Conservation (phyloP, 2,888 invertebrate genomes). For the Eupeodes luniger region DNA sequence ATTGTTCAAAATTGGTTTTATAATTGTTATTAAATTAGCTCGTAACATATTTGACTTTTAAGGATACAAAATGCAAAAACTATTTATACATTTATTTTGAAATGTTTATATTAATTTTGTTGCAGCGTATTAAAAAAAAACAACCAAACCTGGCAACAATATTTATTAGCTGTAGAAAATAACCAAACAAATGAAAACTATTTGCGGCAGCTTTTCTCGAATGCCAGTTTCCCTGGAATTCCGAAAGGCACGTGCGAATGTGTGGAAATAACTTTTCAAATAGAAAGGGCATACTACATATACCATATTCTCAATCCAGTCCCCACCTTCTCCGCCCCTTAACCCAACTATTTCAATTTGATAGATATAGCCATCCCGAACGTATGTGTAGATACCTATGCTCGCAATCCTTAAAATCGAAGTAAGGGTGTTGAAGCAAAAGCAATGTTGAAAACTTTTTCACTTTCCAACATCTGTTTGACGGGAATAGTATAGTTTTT, state of each 20-base stretch:
- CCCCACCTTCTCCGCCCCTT: no score
- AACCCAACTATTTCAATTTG: no score
- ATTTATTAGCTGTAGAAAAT: neutral
- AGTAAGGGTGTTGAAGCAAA: slow-evolving; percentile 8
- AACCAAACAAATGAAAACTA: slow-evolving; percentile 47
- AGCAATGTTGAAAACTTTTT: slow-evolving; percentile 49
- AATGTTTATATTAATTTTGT: no score
- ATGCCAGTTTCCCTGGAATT: slow-evolving; percentile 36
- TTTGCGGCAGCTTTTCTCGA: slow-evolving; percentile 46
- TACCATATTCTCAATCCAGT: neutral
- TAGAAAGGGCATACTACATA: slow-evolving; percentile 2
- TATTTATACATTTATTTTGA: no score
- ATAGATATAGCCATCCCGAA: no score
- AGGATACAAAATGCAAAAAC: no score
- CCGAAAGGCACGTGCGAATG: slow-evolving; percentile 61
- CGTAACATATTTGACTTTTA: no score
- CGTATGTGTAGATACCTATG: no score
- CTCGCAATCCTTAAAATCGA: neutral
- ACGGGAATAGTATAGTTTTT: slow-evolving; percentile 36
- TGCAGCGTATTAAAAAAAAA: neutral
- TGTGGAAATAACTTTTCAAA: slow-evolving; percentile 58
- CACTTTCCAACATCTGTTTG: slow-evolving; percentile 53
- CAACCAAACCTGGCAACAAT: slow-evolving; percentile 14
- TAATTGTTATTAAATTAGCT: no score
- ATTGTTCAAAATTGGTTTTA: no score